Evolutionary conservation across 1,140 invertebrate species (phyloP).

Genomic region (Drosophila persimilis): DNA sequence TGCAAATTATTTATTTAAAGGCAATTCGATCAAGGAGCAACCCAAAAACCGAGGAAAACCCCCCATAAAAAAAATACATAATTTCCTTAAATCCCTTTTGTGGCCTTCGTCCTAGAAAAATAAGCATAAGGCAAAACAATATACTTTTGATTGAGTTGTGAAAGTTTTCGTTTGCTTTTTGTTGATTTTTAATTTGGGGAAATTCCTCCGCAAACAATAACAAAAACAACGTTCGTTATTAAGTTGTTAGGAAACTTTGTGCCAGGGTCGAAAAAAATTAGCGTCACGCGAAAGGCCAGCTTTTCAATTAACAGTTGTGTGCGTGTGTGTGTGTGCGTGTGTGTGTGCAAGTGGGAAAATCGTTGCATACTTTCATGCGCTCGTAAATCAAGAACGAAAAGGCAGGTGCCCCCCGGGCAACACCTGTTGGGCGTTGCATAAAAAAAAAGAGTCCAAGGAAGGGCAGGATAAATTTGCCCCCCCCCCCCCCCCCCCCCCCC

Average conservation of each 20-base stretch:
- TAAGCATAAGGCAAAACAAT: constrained; percentile 18
- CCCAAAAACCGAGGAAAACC: constrained; percentile 10
- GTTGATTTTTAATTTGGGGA: constrained; percentile 29
- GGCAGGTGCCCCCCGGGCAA: background rate
- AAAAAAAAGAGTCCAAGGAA: no score
- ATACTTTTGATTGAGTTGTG: background rate
- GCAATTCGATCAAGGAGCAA: constrained; percentile 18
- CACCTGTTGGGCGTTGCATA: constrained; percentile 4
- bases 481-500: no score
- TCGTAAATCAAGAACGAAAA: background rate
- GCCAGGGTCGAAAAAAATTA: constrained; percentile 10
- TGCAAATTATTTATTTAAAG: constrained; percentile 25
- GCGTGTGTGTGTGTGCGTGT: no score
- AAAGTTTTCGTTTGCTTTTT: constrained; percentile 15
- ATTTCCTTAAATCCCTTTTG: background rate
- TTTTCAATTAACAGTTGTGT: constrained; percentile 32
- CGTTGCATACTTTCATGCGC: constrained; percentile 29
- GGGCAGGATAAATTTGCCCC: background rate
- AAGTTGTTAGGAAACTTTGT: constrained; percentile 21
- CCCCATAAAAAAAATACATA: background rate
- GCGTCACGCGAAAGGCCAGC: constrained; percentile 18
- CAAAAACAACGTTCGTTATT: background rate
- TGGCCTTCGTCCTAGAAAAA: constrained; percentile 7
- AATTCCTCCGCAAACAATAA: background rate
- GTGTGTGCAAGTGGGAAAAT: background rate